Evolutionary conservation across 2,888 invertebrate species (phyloP).

Genomic region (Tigriopus californicus): DNA sequence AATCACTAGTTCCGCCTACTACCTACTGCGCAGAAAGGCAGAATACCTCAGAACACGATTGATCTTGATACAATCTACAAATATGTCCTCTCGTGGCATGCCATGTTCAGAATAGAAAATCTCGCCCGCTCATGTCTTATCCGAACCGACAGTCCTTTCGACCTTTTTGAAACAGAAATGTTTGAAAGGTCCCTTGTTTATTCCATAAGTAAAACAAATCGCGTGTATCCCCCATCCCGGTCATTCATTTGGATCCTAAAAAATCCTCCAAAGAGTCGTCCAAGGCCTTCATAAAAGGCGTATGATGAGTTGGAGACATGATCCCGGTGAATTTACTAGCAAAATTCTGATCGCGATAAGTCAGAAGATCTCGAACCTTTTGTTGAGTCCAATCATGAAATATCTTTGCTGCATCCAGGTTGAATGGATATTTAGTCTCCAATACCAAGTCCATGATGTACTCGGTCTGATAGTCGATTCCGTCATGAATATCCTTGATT

Average conservation of each 20-base stretch:
- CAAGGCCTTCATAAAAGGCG: slow-evolving; percentile 2
- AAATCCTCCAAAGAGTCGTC: slow-evolving; percentile 3
- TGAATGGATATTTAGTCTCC: slow-evolving; percentile 15
- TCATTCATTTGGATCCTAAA: neutral
- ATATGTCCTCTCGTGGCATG: too few species aligned
- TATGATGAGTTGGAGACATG: slow-evolving; percentile 9
- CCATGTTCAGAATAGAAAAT: too few species aligned
- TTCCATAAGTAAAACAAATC: too few species aligned
- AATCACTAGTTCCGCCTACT: too few species aligned
- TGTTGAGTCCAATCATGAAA: slow-evolving; percentile 16
- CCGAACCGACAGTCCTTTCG: too few species aligned
- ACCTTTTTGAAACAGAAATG: too few species aligned
- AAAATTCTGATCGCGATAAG: slow-evolving; percentile 15
- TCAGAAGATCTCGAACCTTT: slow-evolving; percentile 11
- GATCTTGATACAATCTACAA: too few species aligned
- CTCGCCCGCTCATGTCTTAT: too few species aligned
- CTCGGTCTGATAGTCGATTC: neutral
- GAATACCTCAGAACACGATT: too few species aligned
- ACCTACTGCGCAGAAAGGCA: too few species aligned
- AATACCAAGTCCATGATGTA: slow-evolving; percentile 11
- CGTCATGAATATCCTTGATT: neutral
- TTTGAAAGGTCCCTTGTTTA: too few species aligned
- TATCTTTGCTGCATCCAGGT: slow-evolving; percentile 8
- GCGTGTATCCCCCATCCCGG: too few species aligned
- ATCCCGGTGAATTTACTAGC: slow-evolving; percentile 4